Percentiles rank a stretch among this genome's conserved stretches.
These are phyloP conservation scores for Chrysina gloriosa DNA, from an alignment of 2,888 invertebrate genomes.

Conservation along the genomic window DNA sequence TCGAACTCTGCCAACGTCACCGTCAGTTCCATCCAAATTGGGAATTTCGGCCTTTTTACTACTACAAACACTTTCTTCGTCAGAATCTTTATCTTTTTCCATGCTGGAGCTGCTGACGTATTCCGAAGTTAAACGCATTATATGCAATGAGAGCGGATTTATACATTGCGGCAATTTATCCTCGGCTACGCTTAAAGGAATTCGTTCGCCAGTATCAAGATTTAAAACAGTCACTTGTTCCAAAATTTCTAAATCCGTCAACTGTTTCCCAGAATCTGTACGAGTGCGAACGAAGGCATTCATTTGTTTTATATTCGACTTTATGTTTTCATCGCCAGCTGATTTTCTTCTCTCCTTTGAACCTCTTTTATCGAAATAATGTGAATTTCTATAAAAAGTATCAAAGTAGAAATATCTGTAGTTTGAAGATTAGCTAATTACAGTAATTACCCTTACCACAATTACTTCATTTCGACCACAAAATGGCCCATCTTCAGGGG, in stretches of 20 bases:
- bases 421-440: too few species aligned
- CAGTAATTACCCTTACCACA: too few species aligned
- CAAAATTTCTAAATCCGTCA: slow-evolving; percentile 92
- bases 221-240: slow-evolving; percentile 86
- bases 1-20: slow-evolving; percentile 58
- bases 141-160: slow-evolving; percentile 94
- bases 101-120: slow-evolving; percentile 78
- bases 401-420: too few species aligned
- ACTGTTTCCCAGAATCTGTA: slow-evolving; percentile 86
- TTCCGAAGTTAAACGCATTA: slow-evolving; percentile 92
- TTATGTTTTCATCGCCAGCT: slow-evolving; percentile 82
- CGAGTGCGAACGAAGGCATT: slow-evolving; percentile 82
- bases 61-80: slow-evolving; percentile 77
- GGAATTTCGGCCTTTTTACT: slow-evolving; percentile 72
- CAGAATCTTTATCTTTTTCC: slow-evolving; percentile 78
- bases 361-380: slow-evolving; percentile 35
- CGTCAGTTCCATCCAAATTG: slow-evolving; percentile 62
- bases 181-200: slow-evolving; percentile 95
- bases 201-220: slow-evolving; percentile 88
- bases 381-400: slow-evolving; percentile 13
- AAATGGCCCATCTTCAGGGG: too few species aligned
- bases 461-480: too few species aligned
- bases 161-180: slow-evolving; percentile 92
- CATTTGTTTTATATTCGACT: slow-evolving; percentile 68
- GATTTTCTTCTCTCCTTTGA: slow-evolving; percentile 77